Evolutionary conservation across 2,113 vertebrate genomes (phyloP).

Genomic region (Callochromis pleurospilus): DNA sequence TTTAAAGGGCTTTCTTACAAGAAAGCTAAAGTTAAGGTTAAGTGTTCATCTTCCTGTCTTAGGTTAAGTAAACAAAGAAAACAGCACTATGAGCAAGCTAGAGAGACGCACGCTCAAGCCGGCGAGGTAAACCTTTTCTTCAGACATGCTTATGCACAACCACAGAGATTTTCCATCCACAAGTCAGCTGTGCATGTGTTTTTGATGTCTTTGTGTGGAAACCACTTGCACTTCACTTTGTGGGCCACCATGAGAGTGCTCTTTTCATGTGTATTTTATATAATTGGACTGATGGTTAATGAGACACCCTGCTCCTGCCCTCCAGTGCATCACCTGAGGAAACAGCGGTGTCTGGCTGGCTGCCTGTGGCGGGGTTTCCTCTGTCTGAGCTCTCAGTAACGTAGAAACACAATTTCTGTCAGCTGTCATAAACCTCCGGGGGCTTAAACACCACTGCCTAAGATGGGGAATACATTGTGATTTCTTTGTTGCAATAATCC

Average conservation of each 20-base stretch:
- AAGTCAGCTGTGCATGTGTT: not conserved
- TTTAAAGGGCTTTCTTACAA: slow-evolving; percentile 2
- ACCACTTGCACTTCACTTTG: not conserved
- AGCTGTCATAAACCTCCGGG: not conserved
- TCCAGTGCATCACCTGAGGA: slow-evolving; percentile 9
- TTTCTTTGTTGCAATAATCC: not conserved
- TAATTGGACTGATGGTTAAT: slow-evolving; percentile 1
- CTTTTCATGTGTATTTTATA: slow-evolving; percentile 5
- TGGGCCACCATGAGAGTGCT: slow-evolving; percentile 22
- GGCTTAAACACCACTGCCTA: not conserved
- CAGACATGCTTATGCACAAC: not conserved
- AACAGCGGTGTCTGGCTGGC: not conserved
- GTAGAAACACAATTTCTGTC: not conserved
- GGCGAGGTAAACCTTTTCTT: slow-evolving; percentile 22
- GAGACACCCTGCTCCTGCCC: not conserved
- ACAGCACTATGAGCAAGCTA: not conserved
- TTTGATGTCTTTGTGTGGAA: not conserved
- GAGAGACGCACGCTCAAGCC: not conserved
- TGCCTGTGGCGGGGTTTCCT: slow-evolving; percentile 6
- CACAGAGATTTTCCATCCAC: not conserved
- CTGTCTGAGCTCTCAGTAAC: slow-evolving; percentile 12
- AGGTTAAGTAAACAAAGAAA: not conserved
- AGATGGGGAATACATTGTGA: not conserved
- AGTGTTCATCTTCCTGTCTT: not conserved
- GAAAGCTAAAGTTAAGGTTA: slow-evolving; percentile 18